Evolutionary conservation across 2,113 vertebrate genomes (phyloP).

Genomic region (Hyla sarda): DNA sequence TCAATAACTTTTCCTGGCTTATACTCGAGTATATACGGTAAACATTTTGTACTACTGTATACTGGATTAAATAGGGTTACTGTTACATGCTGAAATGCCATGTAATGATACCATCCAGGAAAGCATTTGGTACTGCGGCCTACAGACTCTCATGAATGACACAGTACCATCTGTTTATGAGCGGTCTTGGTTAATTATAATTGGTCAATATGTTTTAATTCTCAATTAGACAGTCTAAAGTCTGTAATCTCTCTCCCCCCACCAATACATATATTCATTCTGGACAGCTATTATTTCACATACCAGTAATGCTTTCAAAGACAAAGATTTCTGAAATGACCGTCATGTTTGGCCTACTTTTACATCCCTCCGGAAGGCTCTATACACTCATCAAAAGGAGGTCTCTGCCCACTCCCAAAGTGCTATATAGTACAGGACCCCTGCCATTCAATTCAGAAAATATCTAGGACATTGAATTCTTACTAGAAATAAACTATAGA

Average conservation of each 20-base stretch:
- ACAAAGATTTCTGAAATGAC: background rate
- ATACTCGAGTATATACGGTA: too few relatives aligned
- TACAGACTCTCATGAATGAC: background rate
- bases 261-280: background rate
- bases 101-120: background rate
- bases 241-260: background rate
- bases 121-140: background rate
- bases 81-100: background rate
- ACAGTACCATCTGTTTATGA: background rate
- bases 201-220: background rate
- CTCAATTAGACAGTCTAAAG: background rate
- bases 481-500: background rate
- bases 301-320: background rate
- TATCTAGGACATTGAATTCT: background rate
- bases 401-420: background rate
- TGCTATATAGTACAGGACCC: background rate
- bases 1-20: too few relatives aligned
- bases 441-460: constrained; percentile 20
- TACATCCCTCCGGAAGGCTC: background rate
- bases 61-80: background rate
- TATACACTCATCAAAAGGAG: background rate
- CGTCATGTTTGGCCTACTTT: constrained; percentile 4
- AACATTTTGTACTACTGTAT: too few relatives aligned
- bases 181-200: background rate
- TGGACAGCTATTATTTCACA: background rate